Base-by-base conservation (phyloP, 2,113 vertebrate genomes). In the Grantiella picta region DNA sequence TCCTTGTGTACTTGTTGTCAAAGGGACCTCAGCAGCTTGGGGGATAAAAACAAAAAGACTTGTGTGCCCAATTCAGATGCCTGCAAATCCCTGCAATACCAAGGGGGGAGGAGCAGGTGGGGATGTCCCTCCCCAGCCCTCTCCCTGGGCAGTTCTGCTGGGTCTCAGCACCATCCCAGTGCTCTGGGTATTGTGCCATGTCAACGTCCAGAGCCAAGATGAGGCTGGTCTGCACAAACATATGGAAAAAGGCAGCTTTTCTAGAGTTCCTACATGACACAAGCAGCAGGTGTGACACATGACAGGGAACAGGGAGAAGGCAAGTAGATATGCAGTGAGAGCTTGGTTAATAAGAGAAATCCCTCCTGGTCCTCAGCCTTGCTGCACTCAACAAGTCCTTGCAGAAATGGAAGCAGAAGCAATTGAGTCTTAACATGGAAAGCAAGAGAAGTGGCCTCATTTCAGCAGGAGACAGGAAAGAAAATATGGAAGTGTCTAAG, bases 321-420 rank as follows among this genome's bases (percentile, higher is more conserved):
- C 36, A 63, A 60, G n/a, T 8, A 82, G 64, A 71, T 19, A 45
- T 25, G 18, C 50, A 59, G 10, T 6, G 47, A 77, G 54, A 52
- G 49, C 27, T 66, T 78, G 42, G 52, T 73, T 77, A 91, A 12
- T 52, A 70, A 89, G 23, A 86, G 90, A 91, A 73, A 60, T 61
- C 23, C 29, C 68, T 91, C 18, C 72, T 36, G 25, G 27, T 53
- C 56, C 52, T 77, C 54, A 75, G 63, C 24, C 59, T 65, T 57
- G 20, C 59, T 36, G 19, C 2, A 4, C 63, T 69, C 4, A 13
- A 44, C 16, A 85, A 44, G 38, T 86, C 89, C 68, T 78, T 47
- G 36, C 12, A 78, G 40, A 69, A 15, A 52, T 0, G 2, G 36
- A 60, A 79, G 56, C 27, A 81, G 54, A 93, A 77, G 31, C 11